Percentiles rank a stretch among this genome's conserved stretches.
Evolutionary conservation across 1,140 invertebrate species (phyloP).

Genomic region (Euborellia annulipes): DNA sequence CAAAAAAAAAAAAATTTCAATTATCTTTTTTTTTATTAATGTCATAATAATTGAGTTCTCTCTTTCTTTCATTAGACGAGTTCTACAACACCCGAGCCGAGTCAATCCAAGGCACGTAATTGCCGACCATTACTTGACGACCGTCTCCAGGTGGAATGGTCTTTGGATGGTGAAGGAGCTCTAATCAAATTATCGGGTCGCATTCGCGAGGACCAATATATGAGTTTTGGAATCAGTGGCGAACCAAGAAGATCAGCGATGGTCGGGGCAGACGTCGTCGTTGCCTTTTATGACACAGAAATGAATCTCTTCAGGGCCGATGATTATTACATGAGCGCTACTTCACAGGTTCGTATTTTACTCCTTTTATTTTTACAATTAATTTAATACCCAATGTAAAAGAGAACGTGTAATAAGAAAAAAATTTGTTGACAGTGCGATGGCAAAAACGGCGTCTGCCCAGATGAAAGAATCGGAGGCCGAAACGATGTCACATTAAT

Average conservation of each 20-base stretch:
- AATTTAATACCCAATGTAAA: no score
- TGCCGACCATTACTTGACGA: slow-evolving; percentile 65
- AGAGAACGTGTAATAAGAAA: no score
- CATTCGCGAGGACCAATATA: slow-evolving; percentile 69
- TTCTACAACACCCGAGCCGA: slow-evolving; percentile 40
- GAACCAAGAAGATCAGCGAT: slow-evolving; percentile 39
- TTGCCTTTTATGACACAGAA: slow-evolving; percentile 60
- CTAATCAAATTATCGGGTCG: slow-evolving; percentile 58
- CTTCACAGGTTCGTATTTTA: slow-evolving; percentile 36
- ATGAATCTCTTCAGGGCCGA: slow-evolving; percentile 53
- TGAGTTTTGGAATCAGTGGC: slow-evolving; percentile 73
- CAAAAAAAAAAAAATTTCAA: no score
- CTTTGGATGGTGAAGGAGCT: slow-evolving; percentile 51
- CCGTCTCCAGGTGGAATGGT: slow-evolving; percentile 65
- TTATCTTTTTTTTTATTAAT: slow-evolving; percentile 20
- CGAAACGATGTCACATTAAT: slow-evolving; percentile 60
- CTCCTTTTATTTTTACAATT: no score
- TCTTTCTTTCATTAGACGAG: no score
- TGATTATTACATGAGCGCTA: slow-evolving; percentile 72
- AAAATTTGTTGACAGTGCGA: slow-evolving; percentile 24
- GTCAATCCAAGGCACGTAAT: slow-evolving; percentile 36
- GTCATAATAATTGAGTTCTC: no score
- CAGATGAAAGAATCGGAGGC: slow-evolving; percentile 64
- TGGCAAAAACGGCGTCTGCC: slow-evolving; percentile 64
- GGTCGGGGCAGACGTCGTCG: slow-evolving; percentile 67